Conservation (phyloP, 2,113 vertebrate species). For the Crotalus horridus region DNA sequence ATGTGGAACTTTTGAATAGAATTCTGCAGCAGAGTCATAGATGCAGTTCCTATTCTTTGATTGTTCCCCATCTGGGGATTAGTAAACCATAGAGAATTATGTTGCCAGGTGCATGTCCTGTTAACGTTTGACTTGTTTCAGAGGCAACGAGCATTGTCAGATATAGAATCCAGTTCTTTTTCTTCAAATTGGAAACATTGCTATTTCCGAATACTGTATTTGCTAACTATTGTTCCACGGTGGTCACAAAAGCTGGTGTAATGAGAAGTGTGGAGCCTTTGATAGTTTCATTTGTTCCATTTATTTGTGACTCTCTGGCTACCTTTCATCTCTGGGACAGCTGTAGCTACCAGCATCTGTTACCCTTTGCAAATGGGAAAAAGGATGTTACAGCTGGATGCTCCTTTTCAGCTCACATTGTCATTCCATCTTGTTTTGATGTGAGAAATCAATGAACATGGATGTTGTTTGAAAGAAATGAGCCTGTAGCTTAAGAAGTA, state of each 20-base stretch:
- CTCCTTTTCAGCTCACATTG: constrained; percentile 16
- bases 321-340: constrained; percentile 1
- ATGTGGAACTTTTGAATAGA: not conserved
- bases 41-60: not conserved
- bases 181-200: not conserved
- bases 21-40: not conserved
- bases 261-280: not conserved
- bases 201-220: not conserved
- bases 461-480: not conserved
- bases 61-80: constrained; percentile 1
- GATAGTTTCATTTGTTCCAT: constrained; percentile 13
- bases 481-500: constrained; percentile 1
- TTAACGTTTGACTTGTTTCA: not conserved
- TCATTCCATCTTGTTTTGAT: constrained; percentile 14
- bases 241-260: not conserved
- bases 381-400: constrained; percentile 11
- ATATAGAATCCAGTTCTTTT: constrained; percentile 3
- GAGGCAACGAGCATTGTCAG: not conserved
- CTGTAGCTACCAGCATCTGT: constrained; percentile 2
- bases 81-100: constrained; percentile 1
- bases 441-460: constrained; percentile 5
- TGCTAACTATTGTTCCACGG: not conserved
- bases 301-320: not conserved
- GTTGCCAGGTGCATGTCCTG: not conserved
- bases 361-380: not conserved